Evolutionary conservation across 1,140 invertebrate genomes (phyloP).

Genomic region (Macrocentrus cingulum): DNA sequence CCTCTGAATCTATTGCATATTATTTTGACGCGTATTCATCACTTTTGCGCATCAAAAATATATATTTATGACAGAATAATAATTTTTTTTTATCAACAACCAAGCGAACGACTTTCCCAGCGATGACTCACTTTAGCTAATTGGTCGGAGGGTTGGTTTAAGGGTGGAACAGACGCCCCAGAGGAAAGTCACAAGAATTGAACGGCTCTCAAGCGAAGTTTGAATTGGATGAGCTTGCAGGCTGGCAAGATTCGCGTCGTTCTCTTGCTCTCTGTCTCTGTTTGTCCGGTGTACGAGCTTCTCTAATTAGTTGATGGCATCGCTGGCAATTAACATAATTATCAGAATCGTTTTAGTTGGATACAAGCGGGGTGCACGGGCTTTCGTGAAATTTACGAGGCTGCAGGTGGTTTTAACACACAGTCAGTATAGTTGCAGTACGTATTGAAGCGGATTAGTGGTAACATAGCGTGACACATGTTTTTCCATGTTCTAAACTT

Average conservation of each 20-base stretch:
- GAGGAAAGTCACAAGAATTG: slow-evolving; percentile 17
- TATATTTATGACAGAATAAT: too few relatives aligned
- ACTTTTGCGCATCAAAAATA: too few relatives aligned
- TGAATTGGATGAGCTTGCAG: slow-evolving; percentile 26
- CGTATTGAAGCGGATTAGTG: background rate
- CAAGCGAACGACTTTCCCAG: too few relatives aligned
- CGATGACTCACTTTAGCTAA: slow-evolving; percentile 33
- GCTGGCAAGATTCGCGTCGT: slow-evolving; percentile 13
- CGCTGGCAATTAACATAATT: slow-evolving; percentile 25
- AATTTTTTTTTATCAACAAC: too few relatives aligned
- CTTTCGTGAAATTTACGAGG: background rate
- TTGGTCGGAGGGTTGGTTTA: slow-evolving; percentile 17
- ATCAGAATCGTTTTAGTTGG: slow-evolving; percentile 8
- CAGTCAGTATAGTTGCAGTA: slow-evolving; percentile 1
- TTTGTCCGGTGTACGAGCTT: slow-evolving; percentile 13
- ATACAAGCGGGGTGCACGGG: background rate
- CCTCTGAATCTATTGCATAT: background rate
- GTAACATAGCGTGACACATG: background rate
- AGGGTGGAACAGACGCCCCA: background rate
- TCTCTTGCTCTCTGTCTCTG: background rate
- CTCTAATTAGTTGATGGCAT: slow-evolving; percentile 30
- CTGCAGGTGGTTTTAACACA: background rate
- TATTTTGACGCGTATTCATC: background rate
- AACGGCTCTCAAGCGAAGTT: slow-evolving; percentile 21
- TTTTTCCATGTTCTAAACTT: too few relatives aligned